Conservation (phyloP, 1,140 invertebrate genomes). For the Macrotrachela quadricornifera region DNA sequence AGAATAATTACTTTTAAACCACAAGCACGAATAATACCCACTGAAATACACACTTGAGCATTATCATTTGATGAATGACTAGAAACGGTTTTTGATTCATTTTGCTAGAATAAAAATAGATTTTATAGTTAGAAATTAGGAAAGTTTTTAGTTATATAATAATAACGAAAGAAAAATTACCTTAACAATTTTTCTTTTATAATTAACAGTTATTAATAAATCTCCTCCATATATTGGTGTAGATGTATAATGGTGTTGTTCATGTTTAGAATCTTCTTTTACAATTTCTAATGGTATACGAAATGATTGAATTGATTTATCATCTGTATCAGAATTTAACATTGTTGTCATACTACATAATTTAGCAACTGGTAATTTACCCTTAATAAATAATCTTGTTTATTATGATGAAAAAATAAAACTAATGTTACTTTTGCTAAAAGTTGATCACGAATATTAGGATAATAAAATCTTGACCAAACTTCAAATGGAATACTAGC, state of each 20-base stretch:
- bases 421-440: slow-evolving; percentile 18
- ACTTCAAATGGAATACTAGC: slow-evolving; percentile 22
- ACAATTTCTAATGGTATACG: slow-evolving; percentile 17
- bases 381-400: slow-evolving; percentile 9
- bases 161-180: too few relatives aligned
- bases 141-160: too few relatives aligned
- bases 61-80: background rate
- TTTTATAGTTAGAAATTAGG: too few relatives aligned
- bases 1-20: slow-evolving; percentile 19
- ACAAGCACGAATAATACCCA: slow-evolving; percentile 19
- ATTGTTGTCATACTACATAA: slow-evolving; percentile 29
- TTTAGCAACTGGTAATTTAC: slow-evolving; percentile 21
- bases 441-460: slow-evolving; percentile 25
- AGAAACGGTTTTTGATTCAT: too few relatives aligned
- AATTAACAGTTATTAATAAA: background rate
- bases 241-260: slow-evolving; percentile 1
- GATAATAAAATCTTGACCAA: slow-evolving; percentile 27
- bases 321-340: slow-evolving; percentile 19
- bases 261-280: slow-evolving; percentile 3
- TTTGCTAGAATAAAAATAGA: too few relatives aligned
- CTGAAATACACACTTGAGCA: slow-evolving; percentile 18
- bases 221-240: background rate
- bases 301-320: slow-evolving; percentile 18
- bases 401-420: too few relatives aligned
- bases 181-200: too few relatives aligned